Conservation (phyloP, 2,888 invertebrate genomes). For the Mythimna vitellina region DNA sequence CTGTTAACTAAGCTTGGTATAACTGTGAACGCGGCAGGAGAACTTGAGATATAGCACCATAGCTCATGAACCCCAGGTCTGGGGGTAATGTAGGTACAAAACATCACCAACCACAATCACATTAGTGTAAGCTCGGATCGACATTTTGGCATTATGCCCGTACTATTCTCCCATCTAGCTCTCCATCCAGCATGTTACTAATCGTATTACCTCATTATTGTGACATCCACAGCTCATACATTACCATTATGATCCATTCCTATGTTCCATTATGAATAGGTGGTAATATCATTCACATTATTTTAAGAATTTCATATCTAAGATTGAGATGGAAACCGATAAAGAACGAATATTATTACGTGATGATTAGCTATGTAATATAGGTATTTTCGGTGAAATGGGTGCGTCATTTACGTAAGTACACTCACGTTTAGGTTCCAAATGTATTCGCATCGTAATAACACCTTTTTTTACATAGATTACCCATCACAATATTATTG, state of each 20-base stretch:
- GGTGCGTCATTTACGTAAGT: constrained; percentile 8
- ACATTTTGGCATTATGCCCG: constrained; percentile 46
- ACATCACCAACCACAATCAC: constrained; percentile 41
- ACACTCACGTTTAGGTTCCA: constrained; percentile 3
- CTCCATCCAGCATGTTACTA: constrained; percentile 3
- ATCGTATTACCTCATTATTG: constrained; percentile 43
- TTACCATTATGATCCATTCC: constrained; percentile 16
- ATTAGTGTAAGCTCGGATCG: constrained; percentile 33
- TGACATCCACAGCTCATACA: constrained; percentile 30
- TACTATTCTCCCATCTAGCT: constrained; percentile 2
- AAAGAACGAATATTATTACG: constrained; percentile 8
- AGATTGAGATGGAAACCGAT: not conserved
- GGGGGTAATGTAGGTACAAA: constrained; percentile 20
- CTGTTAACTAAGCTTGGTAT: constrained; percentile 46
- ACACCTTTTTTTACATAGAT: constrained; percentile 20
- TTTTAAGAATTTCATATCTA: constrained; percentile 12
- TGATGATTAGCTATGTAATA: constrained; percentile 20
- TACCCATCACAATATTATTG: constrained; percentile 41
- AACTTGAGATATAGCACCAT: constrained; percentile 13
- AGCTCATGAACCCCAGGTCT: constrained; percentile 3
- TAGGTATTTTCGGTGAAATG: constrained; percentile 9
- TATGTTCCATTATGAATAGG: constrained; percentile 6
- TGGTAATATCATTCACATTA: not conserved
- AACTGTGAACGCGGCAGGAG: constrained; percentile 28
- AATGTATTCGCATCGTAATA: constrained; percentile 35